Evolutionary conservation across 1,140 invertebrate genomes (phyloP).

Genomic region (Sesamia nonagrioides): DNA sequence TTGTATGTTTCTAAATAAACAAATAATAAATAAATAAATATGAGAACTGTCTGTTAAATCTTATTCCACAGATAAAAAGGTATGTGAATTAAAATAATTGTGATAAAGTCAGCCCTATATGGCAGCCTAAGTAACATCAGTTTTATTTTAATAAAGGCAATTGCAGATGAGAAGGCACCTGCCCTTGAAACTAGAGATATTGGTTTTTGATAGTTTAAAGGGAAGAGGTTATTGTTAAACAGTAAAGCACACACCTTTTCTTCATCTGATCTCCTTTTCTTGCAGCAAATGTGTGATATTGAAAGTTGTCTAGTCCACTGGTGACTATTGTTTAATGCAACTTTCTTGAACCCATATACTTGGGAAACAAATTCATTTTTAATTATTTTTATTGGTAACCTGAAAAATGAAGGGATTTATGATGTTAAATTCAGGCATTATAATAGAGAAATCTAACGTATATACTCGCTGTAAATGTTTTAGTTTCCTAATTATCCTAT

Average conservation of each 20-base stretch:
- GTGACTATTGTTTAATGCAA: constrained; percentile 40
- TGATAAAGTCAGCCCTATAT: too few relatives aligned
- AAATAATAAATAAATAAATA: too few relatives aligned
- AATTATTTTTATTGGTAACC: constrained; percentile 65
- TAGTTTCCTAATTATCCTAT: neutral
- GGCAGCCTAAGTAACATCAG: too few relatives aligned
- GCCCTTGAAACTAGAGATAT: too few relatives aligned
- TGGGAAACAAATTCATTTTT: constrained; percentile 61
- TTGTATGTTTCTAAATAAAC: too few relatives aligned
- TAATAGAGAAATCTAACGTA: neutral
- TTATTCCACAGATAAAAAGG: too few relatives aligned
- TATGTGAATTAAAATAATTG: too few relatives aligned
- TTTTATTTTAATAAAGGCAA: too few relatives aligned
- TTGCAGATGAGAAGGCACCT: too few relatives aligned
- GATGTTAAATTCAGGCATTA: neutral
- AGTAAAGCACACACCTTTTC: constrained; percentile 65
- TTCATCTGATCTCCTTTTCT: constrained; percentile 77
- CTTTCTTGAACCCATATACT: constrained; percentile 48
- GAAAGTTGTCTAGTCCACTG: constrained; percentile 63
- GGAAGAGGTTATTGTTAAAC: neutral
- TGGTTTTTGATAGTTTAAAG: too few relatives aligned
- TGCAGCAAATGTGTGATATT: constrained; percentile 64
- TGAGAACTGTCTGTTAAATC: too few relatives aligned
- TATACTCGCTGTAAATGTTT: neutral
- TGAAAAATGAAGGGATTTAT: constrained; percentile 46